phyloP scores from a whole-genome alignment of 2,797 vertebrate species.

The Falco rusticolus region DNA sequence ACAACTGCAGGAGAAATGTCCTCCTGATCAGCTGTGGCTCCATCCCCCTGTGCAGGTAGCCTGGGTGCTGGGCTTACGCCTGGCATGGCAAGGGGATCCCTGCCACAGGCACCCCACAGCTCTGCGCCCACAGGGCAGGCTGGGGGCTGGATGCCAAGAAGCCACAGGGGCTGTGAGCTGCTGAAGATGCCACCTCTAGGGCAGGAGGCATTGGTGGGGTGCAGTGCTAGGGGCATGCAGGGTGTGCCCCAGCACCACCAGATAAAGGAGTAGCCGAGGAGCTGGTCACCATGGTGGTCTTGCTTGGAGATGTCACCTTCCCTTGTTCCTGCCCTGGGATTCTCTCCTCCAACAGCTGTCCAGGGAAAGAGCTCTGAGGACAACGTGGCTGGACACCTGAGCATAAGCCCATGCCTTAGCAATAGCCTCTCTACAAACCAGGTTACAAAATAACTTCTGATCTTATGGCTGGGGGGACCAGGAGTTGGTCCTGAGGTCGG shows the following conservation, averaged over 20 bases:
- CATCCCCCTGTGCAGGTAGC: not conserved
- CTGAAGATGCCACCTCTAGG: not conserved
- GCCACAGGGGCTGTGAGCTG: fast-evolving
- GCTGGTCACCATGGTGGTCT: not conserved
- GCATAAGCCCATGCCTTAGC: not conserved
- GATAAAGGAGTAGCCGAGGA: not conserved
- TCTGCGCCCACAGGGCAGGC: not conserved
- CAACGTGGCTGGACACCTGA: fast-evolving
- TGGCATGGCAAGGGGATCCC: not conserved
- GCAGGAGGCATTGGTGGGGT: not conserved
- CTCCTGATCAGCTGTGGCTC: not conserved
- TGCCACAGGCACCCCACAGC: not conserved
- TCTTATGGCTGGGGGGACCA: not conserved
- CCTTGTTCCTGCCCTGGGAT: not conserved
- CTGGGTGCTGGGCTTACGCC: not conserved
- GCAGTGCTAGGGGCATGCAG: not conserved
- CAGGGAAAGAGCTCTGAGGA: not conserved
- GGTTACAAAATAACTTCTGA: not conserved
- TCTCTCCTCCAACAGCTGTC: not conserved
- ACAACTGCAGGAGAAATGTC: not conserved
- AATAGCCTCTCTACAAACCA: not conserved
- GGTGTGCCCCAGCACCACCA: fast-evolving
- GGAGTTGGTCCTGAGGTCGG: not conserved
- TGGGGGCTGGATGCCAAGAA: not conserved
- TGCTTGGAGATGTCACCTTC: not conserved